A percentile compares a stretch with the other conserved stretches of the same genome.
phyloP scores from a whole-genome alignment of 1,140 invertebrate genomes.

The Pararge aegeria region DNA sequence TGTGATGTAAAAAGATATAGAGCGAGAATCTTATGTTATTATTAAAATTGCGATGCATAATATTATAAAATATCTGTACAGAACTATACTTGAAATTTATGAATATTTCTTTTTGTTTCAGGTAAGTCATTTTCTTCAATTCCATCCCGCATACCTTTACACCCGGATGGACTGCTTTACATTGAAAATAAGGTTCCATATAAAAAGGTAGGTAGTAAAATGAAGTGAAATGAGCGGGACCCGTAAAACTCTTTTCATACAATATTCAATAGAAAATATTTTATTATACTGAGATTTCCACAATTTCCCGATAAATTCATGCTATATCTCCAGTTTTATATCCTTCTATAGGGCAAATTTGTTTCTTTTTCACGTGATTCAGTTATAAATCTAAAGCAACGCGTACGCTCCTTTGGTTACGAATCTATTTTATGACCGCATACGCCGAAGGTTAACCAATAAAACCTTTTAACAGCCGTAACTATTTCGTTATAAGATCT shows the following conservation, averaged over 20 bases:
- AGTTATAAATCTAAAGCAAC: slow-evolving; percentile 72
- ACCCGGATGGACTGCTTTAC: slow-evolving; percentile 22
- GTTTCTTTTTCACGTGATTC: slow-evolving; percentile 74
- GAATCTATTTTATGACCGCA: slow-evolving; percentile 77
- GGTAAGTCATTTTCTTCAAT: slow-evolving; percentile 29
- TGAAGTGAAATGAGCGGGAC: slow-evolving; percentile 65
- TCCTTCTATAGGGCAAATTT: slow-evolving; percentile 68
- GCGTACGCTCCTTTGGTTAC: slow-evolving; percentile 73
- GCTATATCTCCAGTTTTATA: slow-evolving; percentile 72
- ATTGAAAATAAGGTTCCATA: slow-evolving; percentile 46
- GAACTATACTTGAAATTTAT: too few species aligned
- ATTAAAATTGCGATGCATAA: too few species aligned
- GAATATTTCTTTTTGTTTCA: slow-evolving; percentile 33
- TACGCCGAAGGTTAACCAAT: slow-evolving; percentile 78
- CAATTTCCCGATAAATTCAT: slow-evolving; percentile 74
- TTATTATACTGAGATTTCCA: slow-evolving; percentile 74
- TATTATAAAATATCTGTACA: too few species aligned
- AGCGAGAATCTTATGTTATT: too few species aligned
- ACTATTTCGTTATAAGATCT: slow-evolving; percentile 79
- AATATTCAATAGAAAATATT: slow-evolving; percentile 77
- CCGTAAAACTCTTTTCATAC: slow-evolving; percentile 69
- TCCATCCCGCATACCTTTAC: slow-evolving; percentile 12
- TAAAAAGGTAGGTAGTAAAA: slow-evolving; percentile 65
- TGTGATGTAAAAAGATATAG: too few species aligned
- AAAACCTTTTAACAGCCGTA: slow-evolving; percentile 79